Evolutionary conservation across 35 echinoderm and acorn worm genomes (phyloP).

Genomic region (Patiria miniata): DNA sequence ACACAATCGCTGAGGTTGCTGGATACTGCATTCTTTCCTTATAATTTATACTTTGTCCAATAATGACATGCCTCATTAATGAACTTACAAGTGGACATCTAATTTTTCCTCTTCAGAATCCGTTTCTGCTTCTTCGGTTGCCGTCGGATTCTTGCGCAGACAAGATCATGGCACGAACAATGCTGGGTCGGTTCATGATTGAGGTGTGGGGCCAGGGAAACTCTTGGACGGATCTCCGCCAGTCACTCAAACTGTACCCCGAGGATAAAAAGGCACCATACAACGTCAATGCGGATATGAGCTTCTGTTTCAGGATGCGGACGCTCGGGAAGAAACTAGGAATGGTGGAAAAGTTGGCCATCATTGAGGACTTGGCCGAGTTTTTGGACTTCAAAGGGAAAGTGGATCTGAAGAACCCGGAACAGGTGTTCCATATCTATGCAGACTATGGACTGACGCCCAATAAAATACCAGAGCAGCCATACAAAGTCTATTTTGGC

Average conservation of each 20-base stretch:
- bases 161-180: constrained; percentile 71
- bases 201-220: constrained; percentile 83
- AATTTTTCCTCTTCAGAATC: constrained; percentile 51
- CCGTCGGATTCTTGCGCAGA: constrained; percentile 51
- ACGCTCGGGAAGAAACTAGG: constrained; percentile 74
- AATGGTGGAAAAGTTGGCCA: constrained; percentile 53
- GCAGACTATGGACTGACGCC: constrained; percentile 88
- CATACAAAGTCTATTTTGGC: constrained; percentile 78
- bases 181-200: constrained; percentile 68
- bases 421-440: constrained; percentile 65
- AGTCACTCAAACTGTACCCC: constrained; percentile 45
- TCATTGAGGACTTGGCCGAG: constrained; percentile 55
- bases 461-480: constrained; percentile 72
- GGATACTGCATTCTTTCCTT: no score
- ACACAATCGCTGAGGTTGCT: no score
- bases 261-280: constrained; percentile 29
- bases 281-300: constrained; percentile 39
- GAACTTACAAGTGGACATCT: not conserved
- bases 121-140: constrained; percentile 73
- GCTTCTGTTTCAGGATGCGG: constrained; percentile 79
- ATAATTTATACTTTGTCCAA: no score
- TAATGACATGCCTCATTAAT: no score
- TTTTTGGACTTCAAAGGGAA: constrained; percentile 13
- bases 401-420: not conserved
- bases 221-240: constrained; percentile 49